Conservation (phyloP, 2,113 vertebrate genomes). For the Charina bottae region DNA sequence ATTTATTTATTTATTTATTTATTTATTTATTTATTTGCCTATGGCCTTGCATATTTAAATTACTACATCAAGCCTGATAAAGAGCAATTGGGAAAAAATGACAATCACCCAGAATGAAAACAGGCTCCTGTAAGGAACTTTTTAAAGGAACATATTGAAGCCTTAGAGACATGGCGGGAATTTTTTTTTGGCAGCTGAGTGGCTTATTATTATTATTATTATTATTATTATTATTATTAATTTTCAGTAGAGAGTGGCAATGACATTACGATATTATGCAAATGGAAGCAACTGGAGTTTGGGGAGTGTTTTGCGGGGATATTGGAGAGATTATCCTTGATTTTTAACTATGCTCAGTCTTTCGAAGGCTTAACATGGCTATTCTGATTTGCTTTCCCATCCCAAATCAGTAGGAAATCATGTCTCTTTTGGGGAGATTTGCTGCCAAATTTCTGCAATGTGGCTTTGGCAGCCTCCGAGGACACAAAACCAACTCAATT, state of each 20-base stretch:
- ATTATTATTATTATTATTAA: no score
- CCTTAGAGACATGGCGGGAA: neutral
- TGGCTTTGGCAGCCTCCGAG: neutral
- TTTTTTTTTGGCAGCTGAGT: neutral
- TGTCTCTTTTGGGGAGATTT: neutral
- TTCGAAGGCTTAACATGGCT: neutral
- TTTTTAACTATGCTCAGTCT: neutral
- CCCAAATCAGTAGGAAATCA: neutral
- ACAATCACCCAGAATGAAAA: neutral
- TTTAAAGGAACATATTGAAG: neutral
- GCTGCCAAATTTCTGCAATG: neutral
- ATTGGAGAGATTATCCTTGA: neutral
- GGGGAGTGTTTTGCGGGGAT: neutral
- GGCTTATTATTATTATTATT: neutral
- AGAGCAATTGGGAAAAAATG: neutral
- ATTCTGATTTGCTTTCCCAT: neutral
- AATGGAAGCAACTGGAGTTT: neutral
- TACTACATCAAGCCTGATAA: neutral
- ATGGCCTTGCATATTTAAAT: neutral
- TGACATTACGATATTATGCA: neutral
- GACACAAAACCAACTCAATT: neutral
- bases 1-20: no score
- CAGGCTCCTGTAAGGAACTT: neutral
- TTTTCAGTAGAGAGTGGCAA: neutral
- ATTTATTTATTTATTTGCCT: no score